These are phyloP conservation scores for Sarotherodon lohbergeri DNA, from an alignment of 2,113 vertebrate species.

Conservation along the genomic window DNA sequence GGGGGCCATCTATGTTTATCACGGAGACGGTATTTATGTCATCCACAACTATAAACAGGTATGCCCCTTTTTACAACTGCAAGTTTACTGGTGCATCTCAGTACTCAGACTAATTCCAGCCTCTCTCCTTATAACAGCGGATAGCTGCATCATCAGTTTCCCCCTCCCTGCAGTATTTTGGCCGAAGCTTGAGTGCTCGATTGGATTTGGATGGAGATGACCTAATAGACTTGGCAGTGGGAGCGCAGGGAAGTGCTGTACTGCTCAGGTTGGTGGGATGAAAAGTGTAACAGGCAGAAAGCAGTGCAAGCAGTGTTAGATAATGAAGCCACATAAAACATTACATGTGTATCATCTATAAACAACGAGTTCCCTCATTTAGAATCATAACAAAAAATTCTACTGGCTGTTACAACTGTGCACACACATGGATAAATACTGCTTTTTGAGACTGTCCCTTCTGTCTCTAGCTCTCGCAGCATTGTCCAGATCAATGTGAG, in stretches of 20 bases:
- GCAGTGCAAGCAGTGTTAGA: background rate
- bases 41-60: slow-evolving; percentile 80
- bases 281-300: background rate
- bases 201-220: slow-evolving; percentile 86
- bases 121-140: slow-evolving; percentile 66
- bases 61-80: background rate
- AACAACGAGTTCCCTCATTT: background rate
- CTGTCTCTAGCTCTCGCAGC: slow-evolving; percentile 75
- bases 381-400: background rate
- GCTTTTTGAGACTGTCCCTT: background rate
- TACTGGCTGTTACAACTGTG: background rate
- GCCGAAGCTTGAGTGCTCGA: slow-evolving; percentile 84
- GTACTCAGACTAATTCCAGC: background rate
- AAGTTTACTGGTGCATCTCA: background rate
- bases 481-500: slow-evolving; percentile 79
- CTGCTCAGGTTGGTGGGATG: slow-evolving; percentile 78
- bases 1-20: slow-evolving; percentile 89
- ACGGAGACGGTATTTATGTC: slow-evolving; percentile 73
- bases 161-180: slow-evolving; percentile 83
- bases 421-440: background rate
- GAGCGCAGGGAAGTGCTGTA: slow-evolving; percentile 84
- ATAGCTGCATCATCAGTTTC: slow-evolving; percentile 77
- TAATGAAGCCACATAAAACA: background rate
- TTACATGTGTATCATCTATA: background rate
- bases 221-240: slow-evolving; percentile 87